Conservation (phyloP, 2,797 vertebrate genomes). For the Rhodeus uyekii region DNA sequence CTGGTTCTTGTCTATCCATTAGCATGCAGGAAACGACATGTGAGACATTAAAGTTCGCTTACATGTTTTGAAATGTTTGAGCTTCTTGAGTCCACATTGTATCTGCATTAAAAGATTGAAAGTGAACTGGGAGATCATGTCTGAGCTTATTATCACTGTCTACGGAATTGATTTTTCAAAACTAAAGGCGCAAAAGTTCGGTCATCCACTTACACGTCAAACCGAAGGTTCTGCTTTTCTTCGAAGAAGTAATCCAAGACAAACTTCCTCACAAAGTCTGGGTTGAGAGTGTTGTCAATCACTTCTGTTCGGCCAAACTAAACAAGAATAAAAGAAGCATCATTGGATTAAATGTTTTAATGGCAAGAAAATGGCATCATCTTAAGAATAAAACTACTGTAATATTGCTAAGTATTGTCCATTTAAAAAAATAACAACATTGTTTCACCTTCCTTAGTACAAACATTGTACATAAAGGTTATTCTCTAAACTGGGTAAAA, state of each 20-base stretch:
- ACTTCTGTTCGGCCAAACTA: conserved; percentile 96
- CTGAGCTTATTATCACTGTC: not conserved
- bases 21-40: not conserved
- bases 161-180: not conserved
- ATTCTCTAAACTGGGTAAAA: not conserved
- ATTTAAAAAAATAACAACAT: not conserved
- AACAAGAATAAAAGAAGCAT: not conserved
- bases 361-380: not conserved
- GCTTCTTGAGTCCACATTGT: conserved; percentile 95
- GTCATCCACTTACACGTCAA: conserved; percentile 89
- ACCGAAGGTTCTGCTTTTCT: conserved; percentile 96
- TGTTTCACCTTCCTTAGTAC: not conserved
- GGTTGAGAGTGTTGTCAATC: conserved; percentile 95
- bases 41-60: conserved; percentile 62
- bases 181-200: not conserved
- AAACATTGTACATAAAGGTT: not conserved
- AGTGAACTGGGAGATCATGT: not conserved
- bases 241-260: conserved; percentile 97
- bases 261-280: conserved; percentile 96
- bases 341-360: not conserved
- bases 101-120: conserved; percentile 73
- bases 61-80: conserved; percentile 94
- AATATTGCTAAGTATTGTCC: not conserved
- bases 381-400: not conserved
- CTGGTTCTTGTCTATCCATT: not conserved